Evolutionary conservation across 2,113 vertebrate species (phyloP).

Genomic region (Heptranchias perlo): DNA sequence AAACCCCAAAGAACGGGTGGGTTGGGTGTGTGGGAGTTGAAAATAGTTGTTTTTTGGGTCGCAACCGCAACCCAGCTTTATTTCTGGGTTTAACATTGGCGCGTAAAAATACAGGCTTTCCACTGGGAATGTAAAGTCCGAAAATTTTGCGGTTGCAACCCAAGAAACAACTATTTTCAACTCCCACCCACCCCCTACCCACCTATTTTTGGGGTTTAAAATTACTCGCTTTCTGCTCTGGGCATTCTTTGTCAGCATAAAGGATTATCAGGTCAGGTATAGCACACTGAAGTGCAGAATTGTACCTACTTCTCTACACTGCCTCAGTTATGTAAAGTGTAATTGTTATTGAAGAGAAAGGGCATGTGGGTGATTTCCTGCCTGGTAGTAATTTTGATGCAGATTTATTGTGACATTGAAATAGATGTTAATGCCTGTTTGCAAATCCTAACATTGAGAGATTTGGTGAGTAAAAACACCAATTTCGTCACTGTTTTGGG

Average conservation of each 20-base stretch:
- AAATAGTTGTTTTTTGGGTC: too few relatives aligned
- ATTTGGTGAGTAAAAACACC: not conserved
- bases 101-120: too few relatives aligned
- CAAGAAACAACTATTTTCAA: too few relatives aligned
- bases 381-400: not conserved
- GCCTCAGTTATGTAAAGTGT: not conserved
- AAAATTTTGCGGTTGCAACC: too few relatives aligned
- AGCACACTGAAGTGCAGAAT: not conserved
- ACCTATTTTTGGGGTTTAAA: too few relatives aligned
- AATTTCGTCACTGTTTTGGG: not conserved
- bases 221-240: not conserved
- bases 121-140: too few relatives aligned
- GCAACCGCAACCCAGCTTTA: too few relatives aligned
- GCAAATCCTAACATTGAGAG: not conserved
- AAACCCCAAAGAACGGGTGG: too few relatives aligned
- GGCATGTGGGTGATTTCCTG: not conserved
- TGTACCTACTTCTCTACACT: not conserved
- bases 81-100: too few relatives aligned
- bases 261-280: not conserved
- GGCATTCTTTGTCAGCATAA: not conserved
- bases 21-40: too few relatives aligned
- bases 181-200: too few relatives aligned
- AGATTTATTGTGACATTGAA: not conserved
- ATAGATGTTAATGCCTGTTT: not conserved
- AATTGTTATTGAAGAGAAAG: conserved; percentile 4